Percentiles rank a stretch among this genome's conserved stretches.
Evolutionary conservation across 2,113 vertebrate species (phyloP).

Genomic region (Stercorarius parasiticus): DNA sequence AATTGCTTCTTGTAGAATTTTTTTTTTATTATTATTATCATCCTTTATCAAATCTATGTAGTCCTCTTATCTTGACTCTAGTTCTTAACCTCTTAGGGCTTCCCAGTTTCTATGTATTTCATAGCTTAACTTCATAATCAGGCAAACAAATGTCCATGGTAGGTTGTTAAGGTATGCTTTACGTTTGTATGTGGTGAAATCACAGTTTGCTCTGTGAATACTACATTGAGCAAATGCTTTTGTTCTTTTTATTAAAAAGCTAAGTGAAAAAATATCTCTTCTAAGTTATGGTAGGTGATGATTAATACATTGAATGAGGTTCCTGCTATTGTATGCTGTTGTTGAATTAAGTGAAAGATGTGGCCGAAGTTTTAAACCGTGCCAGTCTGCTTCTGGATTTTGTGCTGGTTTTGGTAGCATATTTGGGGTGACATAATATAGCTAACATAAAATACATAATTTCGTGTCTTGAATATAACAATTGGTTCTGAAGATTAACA

Average conservation of each 20-base stretch:
- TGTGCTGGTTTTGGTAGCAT: background rate
- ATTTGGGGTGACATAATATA: background rate
- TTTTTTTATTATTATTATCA: background rate
- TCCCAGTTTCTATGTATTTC: background rate
- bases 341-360: background rate
- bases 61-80: background rate
- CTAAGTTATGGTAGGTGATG: background rate
- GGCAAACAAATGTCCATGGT: background rate
- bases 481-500: background rate
- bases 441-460: background rate
- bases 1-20: background rate
- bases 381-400: background rate
- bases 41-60: background rate
- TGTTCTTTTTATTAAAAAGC: background rate
- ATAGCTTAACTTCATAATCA: background rate
- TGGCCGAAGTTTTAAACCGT: background rate
- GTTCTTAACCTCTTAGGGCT: background rate
- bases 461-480: background rate
- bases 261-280: background rate
- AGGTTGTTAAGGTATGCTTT: background rate
- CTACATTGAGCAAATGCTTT: background rate
- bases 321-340: background rate
- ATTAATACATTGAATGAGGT: background rate
- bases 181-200: background rate
- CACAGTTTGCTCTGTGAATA: background rate